phyloP scores from a whole-genome alignment of 2,888 invertebrate genomes.

The Leucophenga maculata region DNA sequence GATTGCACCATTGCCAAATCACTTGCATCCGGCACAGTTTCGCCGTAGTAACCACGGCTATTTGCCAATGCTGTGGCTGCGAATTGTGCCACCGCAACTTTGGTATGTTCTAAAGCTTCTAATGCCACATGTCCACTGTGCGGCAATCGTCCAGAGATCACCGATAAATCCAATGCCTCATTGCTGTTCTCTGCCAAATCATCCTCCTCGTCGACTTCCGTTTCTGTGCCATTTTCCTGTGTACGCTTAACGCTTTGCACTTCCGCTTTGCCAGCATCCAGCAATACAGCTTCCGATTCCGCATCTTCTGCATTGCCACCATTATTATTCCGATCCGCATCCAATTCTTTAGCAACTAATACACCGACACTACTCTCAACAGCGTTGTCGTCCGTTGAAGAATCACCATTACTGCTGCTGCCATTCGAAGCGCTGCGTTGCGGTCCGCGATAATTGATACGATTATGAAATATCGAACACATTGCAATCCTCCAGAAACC shows the following conservation, averaged over 20 bases:
- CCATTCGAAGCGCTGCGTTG: slow-evolving; percentile 53
- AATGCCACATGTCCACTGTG: slow-evolving; percentile 84
- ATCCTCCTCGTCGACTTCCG: not conserved
- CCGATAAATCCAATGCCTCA: slow-evolving; percentile 69
- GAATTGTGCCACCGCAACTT: slow-evolving; percentile 85
- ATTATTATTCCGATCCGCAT: slow-evolving; percentile 69
- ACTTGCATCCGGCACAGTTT: slow-evolving; percentile 75
- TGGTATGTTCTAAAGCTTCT: slow-evolving; percentile 94
- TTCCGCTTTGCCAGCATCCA: not conserved
- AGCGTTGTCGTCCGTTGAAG: slow-evolving; percentile 24
- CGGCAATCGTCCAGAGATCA: slow-evolving; percentile 59
- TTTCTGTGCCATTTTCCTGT: not conserved
- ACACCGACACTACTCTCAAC: slow-evolving; percentile 32
- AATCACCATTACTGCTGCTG: slow-evolving; percentile 31
- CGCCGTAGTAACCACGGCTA: slow-evolving; percentile 80
- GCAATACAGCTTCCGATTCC: slow-evolving; percentile 14
- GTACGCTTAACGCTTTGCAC: not conserved
- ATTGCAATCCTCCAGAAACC: slow-evolving; percentile 46
- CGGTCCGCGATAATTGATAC: slow-evolving; percentile 70
- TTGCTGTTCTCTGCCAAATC: slow-evolving; percentile 54
- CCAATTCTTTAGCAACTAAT: slow-evolving; percentile 64
- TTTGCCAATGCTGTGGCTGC: slow-evolving; percentile 89
- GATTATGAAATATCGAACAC: slow-evolving; percentile 71
- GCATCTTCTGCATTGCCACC: slow-evolving; percentile 41
- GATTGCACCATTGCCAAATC: slow-evolving; percentile 91